These are phyloP conservation scores for Cynaeus angustus DNA, from an alignment of 2,888 invertebrate species.

Conservation along the genomic window DNA sequence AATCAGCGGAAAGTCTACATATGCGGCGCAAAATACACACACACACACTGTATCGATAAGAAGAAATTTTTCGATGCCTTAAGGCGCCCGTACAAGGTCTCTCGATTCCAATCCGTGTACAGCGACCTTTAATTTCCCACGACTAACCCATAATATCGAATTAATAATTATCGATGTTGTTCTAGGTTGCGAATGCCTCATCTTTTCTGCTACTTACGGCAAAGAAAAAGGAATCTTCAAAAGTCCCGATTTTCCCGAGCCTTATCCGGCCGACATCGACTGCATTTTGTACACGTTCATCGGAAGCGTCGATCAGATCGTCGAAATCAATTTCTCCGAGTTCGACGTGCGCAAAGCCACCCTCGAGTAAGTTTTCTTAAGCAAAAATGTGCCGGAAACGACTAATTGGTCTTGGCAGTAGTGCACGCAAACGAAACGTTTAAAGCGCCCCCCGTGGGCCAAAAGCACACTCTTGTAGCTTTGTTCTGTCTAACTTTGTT, in stretches of 20 bases:
- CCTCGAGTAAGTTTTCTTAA: slow-evolving; percentile 77
- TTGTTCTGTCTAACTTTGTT: slow-evolving; percentile 54
- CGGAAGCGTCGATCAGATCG: slow-evolving; percentile 85
- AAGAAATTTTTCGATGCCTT: too few relatives aligned
- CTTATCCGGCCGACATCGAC: slow-evolving; percentile 83
- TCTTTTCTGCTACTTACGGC: slow-evolving; percentile 86
- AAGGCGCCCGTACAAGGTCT: too few relatives aligned
- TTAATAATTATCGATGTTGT: slow-evolving; percentile 54
- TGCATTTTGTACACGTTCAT: slow-evolving; percentile 90
- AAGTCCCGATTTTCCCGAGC: slow-evolving; percentile 88
- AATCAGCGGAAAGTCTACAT: slow-evolving; percentile 32
- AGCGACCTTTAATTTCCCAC: too few relatives aligned
- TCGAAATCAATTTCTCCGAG: slow-evolving; percentile 86
- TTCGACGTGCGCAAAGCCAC: slow-evolving; percentile 83
- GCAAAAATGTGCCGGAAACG: slow-evolving; percentile 28
- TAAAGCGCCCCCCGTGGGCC: slow-evolving; percentile 43
- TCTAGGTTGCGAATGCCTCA: slow-evolving; percentile 89
- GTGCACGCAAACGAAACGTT: slow-evolving; percentile 41
- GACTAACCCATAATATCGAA: too few relatives aligned
- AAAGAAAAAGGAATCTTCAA: slow-evolving; percentile 87
- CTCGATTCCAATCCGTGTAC: too few relatives aligned
- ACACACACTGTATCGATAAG: too few relatives aligned
- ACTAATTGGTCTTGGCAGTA: slow-evolving; percentile 36
- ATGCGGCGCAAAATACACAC: slow-evolving; percentile 5
- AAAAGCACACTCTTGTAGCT: slow-evolving; percentile 29